phyloP scores from a whole-genome alignment of 2,888 invertebrate species.

The Nomada ferruginata region DNA sequence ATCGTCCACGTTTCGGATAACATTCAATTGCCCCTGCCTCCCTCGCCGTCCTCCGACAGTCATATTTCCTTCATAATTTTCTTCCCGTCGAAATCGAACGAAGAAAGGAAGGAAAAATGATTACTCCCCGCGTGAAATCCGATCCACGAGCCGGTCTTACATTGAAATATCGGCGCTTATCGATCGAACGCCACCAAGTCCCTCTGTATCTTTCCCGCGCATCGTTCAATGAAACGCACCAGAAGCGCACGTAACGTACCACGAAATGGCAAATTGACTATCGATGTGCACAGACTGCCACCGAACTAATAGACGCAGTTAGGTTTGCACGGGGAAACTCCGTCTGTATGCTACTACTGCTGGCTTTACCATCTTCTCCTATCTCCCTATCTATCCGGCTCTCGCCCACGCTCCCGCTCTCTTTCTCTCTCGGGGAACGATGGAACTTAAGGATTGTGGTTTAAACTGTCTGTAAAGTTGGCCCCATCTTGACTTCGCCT shows the following conservation, averaged over 20 bases:
- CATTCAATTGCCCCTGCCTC: constrained; percentile 14
- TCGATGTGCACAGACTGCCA: constrained; percentile 60
- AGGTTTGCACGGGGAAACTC: constrained; percentile 54
- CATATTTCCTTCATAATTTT: constrained; percentile 23
- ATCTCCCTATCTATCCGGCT: constrained; percentile 1
- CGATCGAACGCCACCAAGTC: constrained; percentile 26
- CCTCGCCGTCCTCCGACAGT: not conserved
- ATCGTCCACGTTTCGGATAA: not conserved
- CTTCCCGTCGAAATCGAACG: constrained; percentile 11
- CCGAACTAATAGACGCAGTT: constrained; percentile 51
- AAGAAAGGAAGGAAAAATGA: constrained; percentile 29
- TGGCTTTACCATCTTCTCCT: not conserved
- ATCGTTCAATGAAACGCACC: constrained; percentile 30
- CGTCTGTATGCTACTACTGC: constrained; percentile 14
- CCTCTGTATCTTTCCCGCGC: not conserved
- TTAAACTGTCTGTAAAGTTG: constrained; percentile 75
- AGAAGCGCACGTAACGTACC: constrained; percentile 35
- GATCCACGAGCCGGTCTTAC: constrained; percentile 13
- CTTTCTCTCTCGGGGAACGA: constrained; percentile 33
- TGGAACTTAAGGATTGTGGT: constrained; percentile 75
- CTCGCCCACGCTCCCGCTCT: not conserved
- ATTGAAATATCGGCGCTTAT: constrained; percentile 3
- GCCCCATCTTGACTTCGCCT: constrained; percentile 56
- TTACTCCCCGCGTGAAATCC: constrained; percentile 27
- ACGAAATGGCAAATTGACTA: constrained; percentile 67